Base-by-base conservation (phyloP, 1,140 invertebrate species). In the Papilio xuthus region DNA sequence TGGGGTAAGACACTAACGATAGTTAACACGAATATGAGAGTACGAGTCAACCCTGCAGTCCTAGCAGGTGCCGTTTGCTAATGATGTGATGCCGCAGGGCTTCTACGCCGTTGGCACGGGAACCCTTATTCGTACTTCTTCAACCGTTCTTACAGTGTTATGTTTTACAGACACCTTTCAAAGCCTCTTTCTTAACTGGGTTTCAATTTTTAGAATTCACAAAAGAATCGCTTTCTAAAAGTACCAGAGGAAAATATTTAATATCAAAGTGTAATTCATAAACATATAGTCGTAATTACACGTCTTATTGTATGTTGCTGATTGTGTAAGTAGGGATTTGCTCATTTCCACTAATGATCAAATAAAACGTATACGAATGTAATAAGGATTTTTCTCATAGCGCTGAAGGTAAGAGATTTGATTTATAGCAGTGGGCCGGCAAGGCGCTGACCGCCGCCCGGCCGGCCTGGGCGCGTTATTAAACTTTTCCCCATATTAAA, bases 401-500 rank as follows among this genome's bases (percentile, higher is more conserved):
- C 83, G 88, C 83, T 90, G 88, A 90, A 93, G 90, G 91, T 92
- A 92, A 88, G 88, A 91, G 90, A 93, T 93, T 92, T 93, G 91
- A 93, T 93, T 93, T 93, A 93, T 93, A 90, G 92, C 85, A 87
- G 89, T 82, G 86, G 89, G 86, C 85, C 81, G 88, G 86, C 81
- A 82, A 88, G 87, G 89, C 89, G 86, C 89, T 90, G 90, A 90
- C 89, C 90, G 87, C 84, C 83, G 75, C 78, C 79, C 80, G 82
- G 84, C 82, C 80, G 84, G 88, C 86, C 86, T 90, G 89, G 91
- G 89, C 92, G 92, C 92, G 92, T 92, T 93, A 93, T 93, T 93
- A 93, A 92, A 93, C 92, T 93, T 93, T 93, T 93, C 92, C 92
- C 92, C 92, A 93, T 93, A 93, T 93, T 93, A 93, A 92, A 93